Conservation (phyloP, 1,140 invertebrate genomes). For the Apis cerana region DNA sequence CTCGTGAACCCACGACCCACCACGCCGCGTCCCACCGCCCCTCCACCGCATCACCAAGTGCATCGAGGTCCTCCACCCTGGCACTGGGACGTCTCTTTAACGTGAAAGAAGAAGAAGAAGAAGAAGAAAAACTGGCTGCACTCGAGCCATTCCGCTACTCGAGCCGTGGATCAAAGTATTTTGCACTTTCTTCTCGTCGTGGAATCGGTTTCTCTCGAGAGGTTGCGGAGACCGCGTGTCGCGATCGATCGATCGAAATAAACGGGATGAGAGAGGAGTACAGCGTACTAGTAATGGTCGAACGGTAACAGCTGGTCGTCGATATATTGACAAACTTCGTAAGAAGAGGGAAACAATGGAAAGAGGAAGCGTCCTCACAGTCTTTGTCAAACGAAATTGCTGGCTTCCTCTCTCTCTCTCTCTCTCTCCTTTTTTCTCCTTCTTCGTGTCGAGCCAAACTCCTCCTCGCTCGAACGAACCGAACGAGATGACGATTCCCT, state of each 20-base stretch:
- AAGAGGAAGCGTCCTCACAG: conserved; percentile 1
- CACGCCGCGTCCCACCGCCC: not conserved
- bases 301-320: conserved; percentile 63
- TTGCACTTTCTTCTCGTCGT: conserved; percentile 12
- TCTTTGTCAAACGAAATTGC: not conserved
- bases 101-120: conserved; percentile 20
- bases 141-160: conserved; percentile 21
- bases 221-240: not conserved
- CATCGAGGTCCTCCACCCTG: conserved; percentile 43
- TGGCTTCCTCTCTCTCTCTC: not conserved
- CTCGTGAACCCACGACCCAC: not conserved
- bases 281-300: conserved; percentile 40
- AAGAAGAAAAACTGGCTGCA: conserved; percentile 26
- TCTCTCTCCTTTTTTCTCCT: not conserved
- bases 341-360: conserved; percentile 13
- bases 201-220: not conserved
- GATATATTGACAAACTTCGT: conserved; percentile 72
- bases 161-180: conserved; percentile 31
- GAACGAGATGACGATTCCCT: no score
- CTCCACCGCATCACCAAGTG: conserved; percentile 7
- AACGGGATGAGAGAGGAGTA: conserved; percentile 38
- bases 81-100: conserved; percentile 40
- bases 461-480: not conserved
- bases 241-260: conserved; percentile 42
- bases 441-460: not conserved